Conservation (phyloP, 1,140 invertebrate genomes). For the Sitodiplosis mosellana region DNA sequence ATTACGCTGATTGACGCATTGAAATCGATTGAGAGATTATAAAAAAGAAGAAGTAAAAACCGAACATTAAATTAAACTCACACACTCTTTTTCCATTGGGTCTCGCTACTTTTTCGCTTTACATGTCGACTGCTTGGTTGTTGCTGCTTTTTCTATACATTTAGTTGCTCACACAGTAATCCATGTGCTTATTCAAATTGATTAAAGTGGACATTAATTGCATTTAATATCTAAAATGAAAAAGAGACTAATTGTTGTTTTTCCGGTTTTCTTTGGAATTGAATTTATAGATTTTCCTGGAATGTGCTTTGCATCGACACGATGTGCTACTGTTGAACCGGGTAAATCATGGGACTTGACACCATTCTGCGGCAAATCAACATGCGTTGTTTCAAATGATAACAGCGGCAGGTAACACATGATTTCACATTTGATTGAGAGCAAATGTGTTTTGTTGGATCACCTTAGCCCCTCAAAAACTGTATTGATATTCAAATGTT, state of each 20-base stretch:
- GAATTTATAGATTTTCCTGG: slow-evolving; percentile 61
- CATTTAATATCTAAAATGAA: neutral
- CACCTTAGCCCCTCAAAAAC: neutral
- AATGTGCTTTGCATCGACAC: slow-evolving; percentile 76
- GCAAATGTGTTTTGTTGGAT: neutral
- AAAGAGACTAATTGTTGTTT: too few relatives aligned
- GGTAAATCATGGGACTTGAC: slow-evolving; percentile 64
- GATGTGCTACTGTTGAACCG: slow-evolving; percentile 65
- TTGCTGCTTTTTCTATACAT: neutral
- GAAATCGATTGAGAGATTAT: neutral
- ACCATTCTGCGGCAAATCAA: slow-evolving; percentile 73
- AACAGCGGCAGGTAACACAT: slow-evolving; percentile 18
- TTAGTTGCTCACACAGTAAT: neutral
- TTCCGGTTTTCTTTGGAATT: too few relatives aligned
- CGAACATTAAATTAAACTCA: neutral
- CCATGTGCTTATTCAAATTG: neutral
- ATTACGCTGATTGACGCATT: too few relatives aligned
- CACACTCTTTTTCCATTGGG: too few relatives aligned
- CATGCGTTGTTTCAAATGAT: slow-evolving; percentile 59
- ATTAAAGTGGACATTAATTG: neutral
- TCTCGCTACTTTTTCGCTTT: neutral
- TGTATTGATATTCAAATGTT: neutral
- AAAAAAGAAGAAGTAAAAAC: neutral
- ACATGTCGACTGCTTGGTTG: neutral
- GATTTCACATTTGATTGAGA: slow-evolving; percentile 1